Conservation (phyloP, 2,113 vertebrate genomes). For the Sander lucioperca region DNA sequence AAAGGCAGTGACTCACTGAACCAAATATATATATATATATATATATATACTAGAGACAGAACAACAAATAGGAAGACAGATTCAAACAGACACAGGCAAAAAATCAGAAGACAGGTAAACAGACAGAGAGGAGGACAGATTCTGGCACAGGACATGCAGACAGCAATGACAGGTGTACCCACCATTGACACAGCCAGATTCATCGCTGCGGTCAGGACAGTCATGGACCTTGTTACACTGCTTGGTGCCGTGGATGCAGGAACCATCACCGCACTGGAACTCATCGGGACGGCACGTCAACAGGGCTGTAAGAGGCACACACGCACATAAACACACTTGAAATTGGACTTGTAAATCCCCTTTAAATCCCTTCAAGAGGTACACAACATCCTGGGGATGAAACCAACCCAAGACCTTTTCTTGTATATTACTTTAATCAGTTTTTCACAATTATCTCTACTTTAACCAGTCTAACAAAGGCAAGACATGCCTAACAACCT, state of each 20-base stretch:
- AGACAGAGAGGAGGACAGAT: background rate
- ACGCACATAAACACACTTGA: conserved; percentile 8
- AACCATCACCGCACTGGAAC: conserved; percentile 94
- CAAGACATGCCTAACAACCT: background rate
- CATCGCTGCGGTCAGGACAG: conserved; percentile 93
- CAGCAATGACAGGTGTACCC: conserved; percentile 47
- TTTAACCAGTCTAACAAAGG: background rate
- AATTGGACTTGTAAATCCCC: conserved; percentile 41
- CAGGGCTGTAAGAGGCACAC: conserved; percentile 81
- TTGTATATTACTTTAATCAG: background rate
- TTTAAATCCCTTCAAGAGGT: conserved; percentile 27
- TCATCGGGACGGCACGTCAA: conserved; percentile 92
- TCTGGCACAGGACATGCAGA: background rate
- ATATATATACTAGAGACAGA: background rate
- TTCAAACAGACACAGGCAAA: background rate
- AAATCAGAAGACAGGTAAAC: background rate
- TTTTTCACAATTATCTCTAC: background rate
- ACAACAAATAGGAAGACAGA: background rate
- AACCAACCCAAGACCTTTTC: background rate
- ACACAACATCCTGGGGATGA: background rate
- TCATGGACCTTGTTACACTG: conserved; percentile 93
- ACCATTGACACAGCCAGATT: conserved; percentile 94
- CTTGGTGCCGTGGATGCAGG: conserved; percentile 92
- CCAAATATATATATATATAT: background rate
- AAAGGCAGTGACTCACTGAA: background rate